phyloP scores from a whole-genome alignment of 2,797 vertebrate species.

The Danio jaintianensis region DNA sequence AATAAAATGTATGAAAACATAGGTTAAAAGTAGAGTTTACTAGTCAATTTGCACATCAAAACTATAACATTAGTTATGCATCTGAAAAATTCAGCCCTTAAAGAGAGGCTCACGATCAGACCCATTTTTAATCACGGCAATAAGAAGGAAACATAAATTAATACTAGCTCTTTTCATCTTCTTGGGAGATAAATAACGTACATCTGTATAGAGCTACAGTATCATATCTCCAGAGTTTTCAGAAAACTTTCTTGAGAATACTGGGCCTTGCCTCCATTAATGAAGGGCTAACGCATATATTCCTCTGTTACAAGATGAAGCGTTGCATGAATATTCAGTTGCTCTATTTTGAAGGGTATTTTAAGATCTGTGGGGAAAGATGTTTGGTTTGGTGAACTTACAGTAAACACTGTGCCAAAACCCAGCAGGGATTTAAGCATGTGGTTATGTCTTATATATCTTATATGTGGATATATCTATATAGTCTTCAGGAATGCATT shows the following conservation, averaged over 20 bases:
- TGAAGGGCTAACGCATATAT: slow-evolving; percentile 33
- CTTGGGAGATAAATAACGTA: slow-evolving; percentile 17
- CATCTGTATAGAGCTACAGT: neutral
- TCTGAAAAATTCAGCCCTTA: slow-evolving; percentile 13
- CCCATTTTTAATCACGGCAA: slow-evolving; percentile 33
- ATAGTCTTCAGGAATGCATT: too few species aligned
- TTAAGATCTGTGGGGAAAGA: slow-evolving; percentile 13
- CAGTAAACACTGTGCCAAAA: slow-evolving; percentile 16
- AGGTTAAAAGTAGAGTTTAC: slow-evolving; percentile 45
- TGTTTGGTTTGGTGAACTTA: slow-evolving; percentile 9
- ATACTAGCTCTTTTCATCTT: slow-evolving; percentile 8
- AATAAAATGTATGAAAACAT: neutral
- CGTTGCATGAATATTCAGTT: slow-evolving; percentile 45
- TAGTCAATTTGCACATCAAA: slow-evolving; percentile 51
- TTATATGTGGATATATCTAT: too few species aligned
- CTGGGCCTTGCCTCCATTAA: slow-evolving; percentile 11
- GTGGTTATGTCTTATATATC: too few species aligned
- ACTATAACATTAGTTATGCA: slow-evolving; percentile 45
- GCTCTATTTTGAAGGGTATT: slow-evolving; percentile 20
- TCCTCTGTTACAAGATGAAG: slow-evolving; percentile 30
- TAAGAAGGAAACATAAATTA: slow-evolving; percentile 1
- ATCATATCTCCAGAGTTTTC: slow-evolving; percentile 17
- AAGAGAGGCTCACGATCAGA: slow-evolving; percentile 21
- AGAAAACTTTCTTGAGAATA: slow-evolving; percentile 28
- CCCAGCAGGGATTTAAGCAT: neutral